phyloP scores from a whole-genome alignment of 2,797 vertebrate species.

The Hydrolagus colliei region DNA sequence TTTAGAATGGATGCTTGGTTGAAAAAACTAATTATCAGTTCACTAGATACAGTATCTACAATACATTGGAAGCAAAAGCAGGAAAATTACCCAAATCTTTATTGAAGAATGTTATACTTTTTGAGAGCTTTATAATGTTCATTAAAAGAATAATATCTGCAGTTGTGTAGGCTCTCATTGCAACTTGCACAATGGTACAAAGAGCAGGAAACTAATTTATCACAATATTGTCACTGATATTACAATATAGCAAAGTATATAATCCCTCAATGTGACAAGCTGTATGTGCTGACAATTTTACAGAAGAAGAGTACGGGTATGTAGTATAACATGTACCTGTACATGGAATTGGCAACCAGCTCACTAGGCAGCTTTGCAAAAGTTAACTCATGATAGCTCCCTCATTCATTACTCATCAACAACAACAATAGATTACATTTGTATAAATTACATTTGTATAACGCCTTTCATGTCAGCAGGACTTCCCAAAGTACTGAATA shows the following conservation, averaged over 20 bases:
- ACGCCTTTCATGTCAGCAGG: too few relatives aligned
- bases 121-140: not conserved
- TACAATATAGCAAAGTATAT: too few relatives aligned
- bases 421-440: too few relatives aligned
- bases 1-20: not conserved
- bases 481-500: too few relatives aligned
- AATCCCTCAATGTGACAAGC: too few relatives aligned
- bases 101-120: not conserved
- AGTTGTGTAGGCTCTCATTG: not conserved
- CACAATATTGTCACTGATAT: not conserved
- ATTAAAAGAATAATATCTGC: not conserved
- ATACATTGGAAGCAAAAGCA: not conserved
- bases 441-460: too few relatives aligned
- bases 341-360: too few relatives aligned
- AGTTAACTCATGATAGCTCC: too few relatives aligned
- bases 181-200: not conserved
- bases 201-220: not conserved
- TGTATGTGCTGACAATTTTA: not conserved
- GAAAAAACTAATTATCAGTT: not conserved
- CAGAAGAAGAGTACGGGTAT: too few relatives aligned
- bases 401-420: too few relatives aligned
- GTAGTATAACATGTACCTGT: too few relatives aligned
- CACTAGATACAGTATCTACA: not conserved
- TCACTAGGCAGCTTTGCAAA: too few relatives aligned
- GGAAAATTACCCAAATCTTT: not conserved